These are phyloP conservation scores for Okapia johnstoni DNA, from an alignment of 2,113 vertebrate genomes.

Conservation along the genomic window DNA sequence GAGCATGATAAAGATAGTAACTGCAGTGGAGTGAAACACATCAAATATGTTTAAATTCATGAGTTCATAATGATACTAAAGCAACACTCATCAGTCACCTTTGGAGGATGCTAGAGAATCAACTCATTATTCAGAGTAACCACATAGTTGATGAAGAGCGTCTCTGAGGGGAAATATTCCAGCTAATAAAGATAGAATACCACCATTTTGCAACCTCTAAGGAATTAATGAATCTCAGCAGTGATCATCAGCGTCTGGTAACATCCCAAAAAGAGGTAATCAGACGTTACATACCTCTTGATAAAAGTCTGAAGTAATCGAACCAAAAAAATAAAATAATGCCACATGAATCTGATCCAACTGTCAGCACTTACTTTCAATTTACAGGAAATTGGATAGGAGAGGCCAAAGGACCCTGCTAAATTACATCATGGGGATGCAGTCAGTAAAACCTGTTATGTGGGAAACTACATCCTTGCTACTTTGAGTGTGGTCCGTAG, in stretches of 20 bases:
- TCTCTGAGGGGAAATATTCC: slow-evolving; percentile 9
- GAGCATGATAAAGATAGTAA: neutral
- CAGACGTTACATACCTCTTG: neutral
- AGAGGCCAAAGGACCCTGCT: neutral
- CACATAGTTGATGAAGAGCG: neutral
- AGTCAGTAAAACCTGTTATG: neutral
- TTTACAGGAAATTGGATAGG: neutral
- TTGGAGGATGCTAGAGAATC: neutral
- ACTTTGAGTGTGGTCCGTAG: neutral
- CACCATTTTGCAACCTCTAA: neutral
- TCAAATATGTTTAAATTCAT: neutral
- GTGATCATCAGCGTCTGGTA: neutral
- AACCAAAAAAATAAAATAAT: neutral
- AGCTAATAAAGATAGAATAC: neutral
- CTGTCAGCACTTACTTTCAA: neutral
- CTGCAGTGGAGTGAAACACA: neutral
- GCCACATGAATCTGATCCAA: neutral
- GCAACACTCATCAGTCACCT: neutral
- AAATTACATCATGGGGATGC: neutral
- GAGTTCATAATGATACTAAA: neutral
- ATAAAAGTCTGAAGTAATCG: slow-evolving; percentile 3
- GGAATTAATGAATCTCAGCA: neutral
- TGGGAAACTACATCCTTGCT: neutral
- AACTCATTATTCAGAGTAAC: neutral
- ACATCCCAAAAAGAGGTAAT: neutral